Evolutionary conservation across 2,888 invertebrate genomes (phyloP).

Genomic region (Arctia plantaginis): DNA sequence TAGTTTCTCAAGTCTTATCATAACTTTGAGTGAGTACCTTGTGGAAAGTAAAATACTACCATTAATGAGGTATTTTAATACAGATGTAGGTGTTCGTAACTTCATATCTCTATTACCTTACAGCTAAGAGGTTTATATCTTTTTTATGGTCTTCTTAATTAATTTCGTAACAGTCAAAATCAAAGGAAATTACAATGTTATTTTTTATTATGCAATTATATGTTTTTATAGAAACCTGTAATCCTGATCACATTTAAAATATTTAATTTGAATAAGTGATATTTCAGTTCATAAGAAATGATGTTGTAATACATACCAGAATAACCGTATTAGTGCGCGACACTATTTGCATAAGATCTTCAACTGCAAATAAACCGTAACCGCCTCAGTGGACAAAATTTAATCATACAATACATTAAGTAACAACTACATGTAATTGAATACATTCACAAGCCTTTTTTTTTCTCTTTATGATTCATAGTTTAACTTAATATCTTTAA

Average conservation of each 20-base stretch:
- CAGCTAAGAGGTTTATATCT: neutral
- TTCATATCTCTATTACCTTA: neutral
- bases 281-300: too few relatives aligned
- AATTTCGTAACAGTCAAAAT: neutral
- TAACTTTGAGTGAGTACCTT: neutral
- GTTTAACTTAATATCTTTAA: conserved; percentile 36
- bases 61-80: neutral
- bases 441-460: conserved; percentile 33
- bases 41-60: neutral
- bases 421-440: conserved; percentile 35
- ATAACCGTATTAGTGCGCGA: neutral
- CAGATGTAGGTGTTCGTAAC: neutral
- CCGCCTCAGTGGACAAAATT: conserved; percentile 29
- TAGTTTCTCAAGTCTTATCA: too few relatives aligned
- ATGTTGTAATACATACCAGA: neutral
- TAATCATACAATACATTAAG: conserved; percentile 36
- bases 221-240: neutral
- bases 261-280: neutral
- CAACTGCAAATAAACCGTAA: conserved; percentile 24
- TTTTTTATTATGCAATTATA: neutral
- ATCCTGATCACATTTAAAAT: neutral
- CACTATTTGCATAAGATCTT: conserved; percentile 7
- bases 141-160: neutral
- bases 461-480: conserved; percentile 35
- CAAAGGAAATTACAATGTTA: neutral